Conservation (phyloP, 2,113 vertebrate species). For the Passer domesticus region DNA sequence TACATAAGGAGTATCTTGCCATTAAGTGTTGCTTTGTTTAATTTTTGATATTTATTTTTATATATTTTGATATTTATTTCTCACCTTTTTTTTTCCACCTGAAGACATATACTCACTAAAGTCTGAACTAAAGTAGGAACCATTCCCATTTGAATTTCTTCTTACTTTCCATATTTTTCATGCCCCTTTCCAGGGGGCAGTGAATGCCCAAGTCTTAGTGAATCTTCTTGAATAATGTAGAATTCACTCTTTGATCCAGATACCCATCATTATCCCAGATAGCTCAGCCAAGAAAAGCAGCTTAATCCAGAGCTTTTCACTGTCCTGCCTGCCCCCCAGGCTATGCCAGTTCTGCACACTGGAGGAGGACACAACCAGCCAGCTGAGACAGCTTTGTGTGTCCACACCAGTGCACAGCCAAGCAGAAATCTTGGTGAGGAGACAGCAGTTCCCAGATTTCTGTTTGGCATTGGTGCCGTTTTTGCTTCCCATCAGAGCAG, state of each 20-base stretch:
- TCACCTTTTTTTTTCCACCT: not conserved
- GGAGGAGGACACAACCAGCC: not conserved
- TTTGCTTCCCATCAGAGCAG: not conserved
- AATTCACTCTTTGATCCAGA: not conserved
- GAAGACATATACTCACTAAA: not conserved
- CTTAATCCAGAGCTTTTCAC: not conserved
- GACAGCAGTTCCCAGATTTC: not conserved
- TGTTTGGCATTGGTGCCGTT: not conserved
- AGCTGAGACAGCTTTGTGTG: not conserved
- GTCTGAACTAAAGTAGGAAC: not conserved
- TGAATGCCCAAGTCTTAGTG: not conserved
- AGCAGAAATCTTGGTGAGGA: not conserved
- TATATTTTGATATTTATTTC: not conserved
- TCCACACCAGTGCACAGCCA: not conserved
- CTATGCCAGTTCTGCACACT: not conserved
- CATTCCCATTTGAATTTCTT: not conserved
- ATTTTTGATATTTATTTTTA: not conserved
- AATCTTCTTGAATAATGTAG: not conserved
- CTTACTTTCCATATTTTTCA: not conserved
- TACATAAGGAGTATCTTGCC: not conserved
- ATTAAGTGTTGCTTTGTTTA: not conserved
- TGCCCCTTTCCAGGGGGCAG: not conserved
- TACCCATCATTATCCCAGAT: not conserved
- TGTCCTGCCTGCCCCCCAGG: not conserved
- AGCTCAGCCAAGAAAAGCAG: not conserved